Evolutionary conservation across 2,888 invertebrate genomes (phyloP).

Genomic region (Epiblema foenella): DNA sequence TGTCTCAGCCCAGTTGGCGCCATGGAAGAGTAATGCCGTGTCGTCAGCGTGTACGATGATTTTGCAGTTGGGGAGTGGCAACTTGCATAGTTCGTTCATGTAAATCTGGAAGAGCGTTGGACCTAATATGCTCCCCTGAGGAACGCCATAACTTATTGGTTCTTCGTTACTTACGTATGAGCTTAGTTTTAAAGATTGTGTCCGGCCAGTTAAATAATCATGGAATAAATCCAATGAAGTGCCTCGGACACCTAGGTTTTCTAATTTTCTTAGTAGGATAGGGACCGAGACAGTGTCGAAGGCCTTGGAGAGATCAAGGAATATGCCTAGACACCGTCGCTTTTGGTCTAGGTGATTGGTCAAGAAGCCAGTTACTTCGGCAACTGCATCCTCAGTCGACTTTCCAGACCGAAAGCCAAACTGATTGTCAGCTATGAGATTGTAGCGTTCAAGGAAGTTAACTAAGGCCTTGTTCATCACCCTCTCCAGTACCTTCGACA

Average conservation of each 20-base stretch:
- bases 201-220: neutral
- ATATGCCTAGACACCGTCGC: too few species aligned
- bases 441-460: too few species aligned
- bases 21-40: neutral
- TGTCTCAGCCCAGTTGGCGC: neutral
- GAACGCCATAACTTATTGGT: too few species aligned
- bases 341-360: too few species aligned
- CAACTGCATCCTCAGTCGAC: too few species aligned
- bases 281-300: too few species aligned
- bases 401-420: too few species aligned
- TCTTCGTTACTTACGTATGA: neutral
- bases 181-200: neutral
- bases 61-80: neutral
- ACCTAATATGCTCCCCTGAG: conserved; percentile 3
- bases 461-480: neutral
- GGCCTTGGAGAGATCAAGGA: too few species aligned
- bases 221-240: neutral
- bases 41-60: neutral
- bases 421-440: too few species aligned
- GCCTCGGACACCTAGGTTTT: neutral
- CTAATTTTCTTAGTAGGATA: neutral
- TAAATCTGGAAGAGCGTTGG: conserved; percentile 3
- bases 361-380: too few species aligned
- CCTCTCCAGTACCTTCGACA: conserved; percentile 8
- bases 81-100: neutral